A percentile compares a stretch with the other conserved stretches of the same genome.
Conservation (phyloP, 2,888 invertebrate genomes). For the Dicyrtomina minuta region DNA sequence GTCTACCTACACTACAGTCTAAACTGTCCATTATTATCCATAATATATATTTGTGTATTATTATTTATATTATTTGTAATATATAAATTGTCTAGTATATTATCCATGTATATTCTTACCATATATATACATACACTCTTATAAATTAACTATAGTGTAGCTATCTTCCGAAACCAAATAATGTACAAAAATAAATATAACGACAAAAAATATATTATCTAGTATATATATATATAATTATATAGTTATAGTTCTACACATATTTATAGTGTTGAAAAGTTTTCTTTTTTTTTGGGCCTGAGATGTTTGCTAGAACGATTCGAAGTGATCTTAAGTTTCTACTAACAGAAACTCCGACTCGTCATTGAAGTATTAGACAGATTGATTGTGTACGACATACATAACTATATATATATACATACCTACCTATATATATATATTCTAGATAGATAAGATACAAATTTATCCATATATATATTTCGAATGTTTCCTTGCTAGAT, state of each 20-base stretch:
- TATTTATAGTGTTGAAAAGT: too few relatives aligned
- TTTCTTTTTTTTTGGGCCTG: too few relatives aligned
- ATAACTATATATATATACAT: not conserved
- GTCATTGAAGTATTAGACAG: too few relatives aligned
- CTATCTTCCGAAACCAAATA: slow-evolving; percentile 13
- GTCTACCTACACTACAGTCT: not conserved
- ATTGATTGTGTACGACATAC: too few relatives aligned
- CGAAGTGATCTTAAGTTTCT: too few relatives aligned
- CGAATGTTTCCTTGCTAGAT: not conserved
- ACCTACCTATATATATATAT: not conserved
- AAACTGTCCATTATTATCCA: not conserved
- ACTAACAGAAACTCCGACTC: too few relatives aligned
- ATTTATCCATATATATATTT: not conserved
- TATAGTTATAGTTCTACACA: too few relatives aligned
- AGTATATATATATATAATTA: too few relatives aligned
- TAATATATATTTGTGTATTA: not conserved
- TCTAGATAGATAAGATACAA: not conserved
- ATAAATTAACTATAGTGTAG: not conserved
- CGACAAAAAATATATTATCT: too few relatives aligned
- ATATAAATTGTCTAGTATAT: not conserved
- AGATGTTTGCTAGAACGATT: too few relatives aligned
- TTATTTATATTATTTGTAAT: not conserved
- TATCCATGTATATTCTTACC: not conserved
- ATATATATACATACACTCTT: not conserved
- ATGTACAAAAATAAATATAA: not conserved